Percentiles rank a stretch among this genome's conserved stretches.
Evolutionary conservation across 2,797 vertebrate genomes (phyloP).

Genomic region (Dermochelys coriacea): DNA sequence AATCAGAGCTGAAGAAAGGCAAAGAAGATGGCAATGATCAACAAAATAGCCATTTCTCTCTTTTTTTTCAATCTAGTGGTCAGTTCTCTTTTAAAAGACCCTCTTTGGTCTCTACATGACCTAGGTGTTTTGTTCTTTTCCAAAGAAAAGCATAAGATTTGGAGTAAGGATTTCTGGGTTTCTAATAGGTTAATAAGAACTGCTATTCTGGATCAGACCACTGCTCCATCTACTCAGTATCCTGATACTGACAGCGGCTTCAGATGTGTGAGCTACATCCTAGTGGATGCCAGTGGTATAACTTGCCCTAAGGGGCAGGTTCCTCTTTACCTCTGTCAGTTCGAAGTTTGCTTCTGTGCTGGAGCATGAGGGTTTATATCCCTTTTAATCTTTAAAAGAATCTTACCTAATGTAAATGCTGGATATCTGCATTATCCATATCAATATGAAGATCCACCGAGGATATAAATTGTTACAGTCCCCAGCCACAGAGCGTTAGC

Average conservation of each 20-base stretch:
- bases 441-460: neutral
- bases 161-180: rapidly evolving
- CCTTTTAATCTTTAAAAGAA: neutral
- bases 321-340: neutral
- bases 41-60: neutral
- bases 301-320: neutral
- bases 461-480: no score
- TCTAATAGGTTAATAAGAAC: neutral
- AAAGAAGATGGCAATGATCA: neutral
- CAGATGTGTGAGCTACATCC: rapidly evolving
- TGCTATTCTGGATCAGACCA: neutral
- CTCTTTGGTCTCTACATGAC: neutral
- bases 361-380: neutral
- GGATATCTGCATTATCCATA: neutral
- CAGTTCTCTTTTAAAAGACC: neutral
- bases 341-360: rapidly evolving
- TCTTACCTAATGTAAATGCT: rapidly evolving
- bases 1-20: neutral
- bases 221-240: rapidly evolving
- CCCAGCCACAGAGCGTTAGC: no score
- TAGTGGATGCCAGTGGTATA: neutral
- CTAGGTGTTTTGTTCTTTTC: neutral
- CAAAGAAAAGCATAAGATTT: neutral
- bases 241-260: rapidly evolving
- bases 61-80: neutral